Base-by-base conservation (phyloP, 2,888 invertebrate species). In the Heliconius hortense region DNA sequence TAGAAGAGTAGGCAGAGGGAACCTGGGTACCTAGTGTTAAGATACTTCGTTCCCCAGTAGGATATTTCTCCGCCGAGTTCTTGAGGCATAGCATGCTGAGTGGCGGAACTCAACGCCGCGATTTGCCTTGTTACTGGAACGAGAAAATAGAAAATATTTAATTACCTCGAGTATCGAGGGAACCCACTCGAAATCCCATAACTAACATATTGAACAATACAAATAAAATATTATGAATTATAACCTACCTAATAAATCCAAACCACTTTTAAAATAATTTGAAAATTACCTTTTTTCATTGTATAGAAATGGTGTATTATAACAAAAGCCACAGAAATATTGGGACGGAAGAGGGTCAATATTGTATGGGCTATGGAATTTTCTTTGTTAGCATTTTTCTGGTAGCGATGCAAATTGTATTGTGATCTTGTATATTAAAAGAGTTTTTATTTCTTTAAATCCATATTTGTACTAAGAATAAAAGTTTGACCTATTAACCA, bases 271-370 rank as follows among this genome's bases (percentile, higher is more conserved):
- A 63, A 28, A 63, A 63, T 31, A 62, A 18, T 63, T 63, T 10
- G 18, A 63, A 31, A 63, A 28, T 18, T 18, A 21, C 21, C 28
- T 63, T 21, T 28, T 13, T 63, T 63, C 1, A 21, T 63, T 63
- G 31, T 31, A 28, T 31, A 63, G 28, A 31, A 18, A 0, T 3
- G 31, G 21, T 53, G 15, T 43, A 35, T 43, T 28, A 26, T 28
- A 62, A 28, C 63, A 31, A 31, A 63, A 63, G 28, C 15, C 28
- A 10, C 7, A 31, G 31, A 63, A 63, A 63, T 62, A 26, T 63
- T 63, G 21, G 63, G 63, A 39, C 43, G 43, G 48, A 48, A 26
- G 48, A 67, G 67, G 18, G 26, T 67, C 43, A 67, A 67, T 26
- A 67, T 48, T 39, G 28, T 26, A 39, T 15, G 35, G 26, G 18